phyloP scores from a whole-genome alignment of 2,797 vertebrate genomes.

The Sebastiscus albofasciatus region DNA sequence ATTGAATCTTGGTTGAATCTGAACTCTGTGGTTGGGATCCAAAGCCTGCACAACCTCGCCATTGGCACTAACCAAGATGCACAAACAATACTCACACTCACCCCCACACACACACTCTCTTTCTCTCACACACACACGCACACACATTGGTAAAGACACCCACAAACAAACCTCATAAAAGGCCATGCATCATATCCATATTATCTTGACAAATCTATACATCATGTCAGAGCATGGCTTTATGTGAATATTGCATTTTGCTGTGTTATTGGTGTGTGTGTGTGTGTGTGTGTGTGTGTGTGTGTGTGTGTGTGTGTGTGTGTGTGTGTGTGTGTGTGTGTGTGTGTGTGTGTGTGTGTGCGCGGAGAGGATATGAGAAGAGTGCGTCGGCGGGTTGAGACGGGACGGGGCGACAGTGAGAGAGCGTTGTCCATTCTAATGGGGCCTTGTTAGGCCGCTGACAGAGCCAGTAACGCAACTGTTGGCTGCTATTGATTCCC shows the following conservation, averaged over 20 bases:
- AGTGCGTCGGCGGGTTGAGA: slow-evolving; percentile 26
- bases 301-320: slow-evolving; percentile 61
- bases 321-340: slow-evolving; percentile 57
- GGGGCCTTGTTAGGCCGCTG: slow-evolving; percentile 77
- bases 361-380: slow-evolving; percentile 69
- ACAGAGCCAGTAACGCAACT: slow-evolving; percentile 72
- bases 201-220: slow-evolving; percentile 82
- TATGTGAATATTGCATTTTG: slow-evolving; percentile 74
- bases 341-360: slow-evolving; percentile 60
- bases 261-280: slow-evolving; percentile 57
- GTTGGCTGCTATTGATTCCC: slow-evolving; percentile 82
- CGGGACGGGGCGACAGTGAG: slow-evolving; percentile 57
- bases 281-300: slow-evolving; percentile 60
- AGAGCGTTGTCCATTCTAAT: slow-evolving; percentile 77
- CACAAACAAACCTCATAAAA: slow-evolving; percentile 72
- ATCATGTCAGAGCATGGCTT: slow-evolving; percentile 75
- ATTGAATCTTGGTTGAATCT: slow-evolving; percentile 68
- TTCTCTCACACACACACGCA: background rate
- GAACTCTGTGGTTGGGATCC: slow-evolving; percentile 64
- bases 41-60: slow-evolving; percentile 50
- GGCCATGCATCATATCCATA: slow-evolving; percentile 78
- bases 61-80: slow-evolving; percentile 46
- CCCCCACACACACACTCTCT: slow-evolving; percentile 24
- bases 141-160: slow-evolving; percentile 38
- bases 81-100: slow-evolving; percentile 44